Evolutionary conservation across 2,888 invertebrate genomes (phyloP).

Genomic region (Orchesella flavescens): DNA sequence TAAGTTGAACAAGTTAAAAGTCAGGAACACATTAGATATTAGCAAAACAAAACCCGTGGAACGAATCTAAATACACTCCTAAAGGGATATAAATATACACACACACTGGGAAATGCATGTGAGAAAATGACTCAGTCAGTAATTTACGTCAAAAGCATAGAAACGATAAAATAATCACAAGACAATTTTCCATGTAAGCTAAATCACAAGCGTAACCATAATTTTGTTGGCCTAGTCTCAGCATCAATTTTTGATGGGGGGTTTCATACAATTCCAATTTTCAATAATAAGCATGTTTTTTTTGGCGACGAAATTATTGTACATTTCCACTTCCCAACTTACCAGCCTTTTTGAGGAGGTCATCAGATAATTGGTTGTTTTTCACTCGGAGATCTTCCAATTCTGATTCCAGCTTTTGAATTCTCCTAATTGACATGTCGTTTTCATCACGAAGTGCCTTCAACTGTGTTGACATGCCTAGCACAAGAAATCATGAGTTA

Average conservation of each 20-base stretch:
- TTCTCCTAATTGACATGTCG: slow-evolving; percentile 78
- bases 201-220: not conserved
- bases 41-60: too few species aligned
- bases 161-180: slow-evolving; percentile 1
- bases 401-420: slow-evolving; percentile 80
- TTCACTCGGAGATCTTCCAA: slow-evolving; percentile 78
- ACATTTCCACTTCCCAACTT: slow-evolving; percentile 63
- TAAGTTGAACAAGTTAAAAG: not conserved
- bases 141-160: slow-evolving; percentile 8
- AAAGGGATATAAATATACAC: not conserved
- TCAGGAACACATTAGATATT: not conserved
- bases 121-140: not conserved
- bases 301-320: not conserved
- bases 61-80: not conserved
- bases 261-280: not conserved
- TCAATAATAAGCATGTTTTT: not conserved
- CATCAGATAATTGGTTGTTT: slow-evolving; percentile 78
- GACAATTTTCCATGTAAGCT: not conserved
- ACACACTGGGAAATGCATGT: not conserved
- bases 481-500: slow-evolving; percentile 68
- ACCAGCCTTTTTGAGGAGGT: slow-evolving; percentile 79
- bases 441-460: slow-evolving; percentile 81
- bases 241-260: not conserved
- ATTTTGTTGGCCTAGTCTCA: slow-evolving; percentile 43
- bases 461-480: slow-evolving; percentile 80